Conservation (phyloP, 1,140 invertebrate genomes). For the Macrotrachela quadricornifera region DNA sequence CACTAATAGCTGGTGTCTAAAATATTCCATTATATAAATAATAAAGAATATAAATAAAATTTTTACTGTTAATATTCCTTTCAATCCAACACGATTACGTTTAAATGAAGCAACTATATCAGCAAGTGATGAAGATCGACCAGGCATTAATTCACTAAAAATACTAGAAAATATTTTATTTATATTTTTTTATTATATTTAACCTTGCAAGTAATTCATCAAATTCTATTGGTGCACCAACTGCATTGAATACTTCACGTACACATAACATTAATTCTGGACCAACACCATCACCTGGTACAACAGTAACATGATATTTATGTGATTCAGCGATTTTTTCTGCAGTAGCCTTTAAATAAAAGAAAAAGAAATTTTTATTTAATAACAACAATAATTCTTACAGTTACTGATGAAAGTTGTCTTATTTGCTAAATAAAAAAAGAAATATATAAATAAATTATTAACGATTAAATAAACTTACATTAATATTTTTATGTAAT, state of each 20-base stretch:
- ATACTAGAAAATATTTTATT: not conserved
- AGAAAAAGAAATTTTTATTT: too few relatives aligned
- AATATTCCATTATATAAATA: too few relatives aligned
- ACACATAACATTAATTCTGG: slow-evolving; percentile 81
- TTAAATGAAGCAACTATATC: slow-evolving; percentile 69
- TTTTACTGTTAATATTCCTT: slow-evolving; percentile 59
- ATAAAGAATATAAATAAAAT: too few relatives aligned
- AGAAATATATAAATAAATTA: too few relatives aligned
- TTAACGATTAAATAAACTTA: too few relatives aligned
- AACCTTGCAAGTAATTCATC: slow-evolving; percentile 28
- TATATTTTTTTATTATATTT: too few relatives aligned
- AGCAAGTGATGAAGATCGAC: slow-evolving; percentile 65
- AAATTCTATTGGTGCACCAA: slow-evolving; percentile 34
- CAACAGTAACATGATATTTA: slow-evolving; percentile 4
- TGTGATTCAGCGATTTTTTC: not conserved
- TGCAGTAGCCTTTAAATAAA: too few relatives aligned
- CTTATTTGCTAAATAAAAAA: too few relatives aligned
- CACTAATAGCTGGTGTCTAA: slow-evolving; percentile 2
- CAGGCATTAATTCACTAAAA: slow-evolving; percentile 31
- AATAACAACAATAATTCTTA: too few relatives aligned
- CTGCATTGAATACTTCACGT: slow-evolving; percentile 62
- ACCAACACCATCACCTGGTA: slow-evolving; percentile 41
- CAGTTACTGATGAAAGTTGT: too few relatives aligned
- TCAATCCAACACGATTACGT: slow-evolving; percentile 77
- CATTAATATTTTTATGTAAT: too few relatives aligned